Conservation (phyloP, 2,888 invertebrate species). For the Helobdella robusta region DNA sequence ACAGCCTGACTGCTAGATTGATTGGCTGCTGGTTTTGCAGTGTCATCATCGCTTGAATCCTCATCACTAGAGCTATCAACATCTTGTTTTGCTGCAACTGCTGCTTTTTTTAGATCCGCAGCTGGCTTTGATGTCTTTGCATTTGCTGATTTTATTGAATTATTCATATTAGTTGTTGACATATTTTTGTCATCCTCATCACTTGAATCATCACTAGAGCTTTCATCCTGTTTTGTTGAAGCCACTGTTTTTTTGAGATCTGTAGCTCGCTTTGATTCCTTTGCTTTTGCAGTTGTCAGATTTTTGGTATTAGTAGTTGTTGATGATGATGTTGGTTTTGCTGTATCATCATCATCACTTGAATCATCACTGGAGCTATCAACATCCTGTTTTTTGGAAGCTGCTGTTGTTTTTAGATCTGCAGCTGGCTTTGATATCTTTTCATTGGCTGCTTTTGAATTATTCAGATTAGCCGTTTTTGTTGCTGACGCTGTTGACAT, state of each 20-base stretch:
- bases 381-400: neutral
- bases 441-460: neutral
- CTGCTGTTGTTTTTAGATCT: neutral
- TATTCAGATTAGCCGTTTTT: neutral
- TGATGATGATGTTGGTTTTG: neutral
- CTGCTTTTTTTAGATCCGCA: neutral
- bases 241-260: neutral
- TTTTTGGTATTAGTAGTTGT: neutral
- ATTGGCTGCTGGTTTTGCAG: too few relatives aligned
- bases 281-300: neutral
- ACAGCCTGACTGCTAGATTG: too few relatives aligned
- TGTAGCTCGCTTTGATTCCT: neutral
- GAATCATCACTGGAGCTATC: neutral
- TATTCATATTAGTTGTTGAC: too few relatives aligned
- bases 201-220: neutral
- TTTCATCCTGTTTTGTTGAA: neutral
- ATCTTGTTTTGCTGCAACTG: neutral
- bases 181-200: neutral
- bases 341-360: neutral
- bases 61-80: neutral
- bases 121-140: neutral
- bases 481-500: neutral
- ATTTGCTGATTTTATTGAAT: too few relatives aligned
- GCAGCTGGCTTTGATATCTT: too few relatives aligned
- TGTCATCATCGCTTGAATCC: neutral